phyloP scores from a whole-genome alignment of 53 echinoderm and acorn worm genomes.

The Echinarachnius parma region DNA sequence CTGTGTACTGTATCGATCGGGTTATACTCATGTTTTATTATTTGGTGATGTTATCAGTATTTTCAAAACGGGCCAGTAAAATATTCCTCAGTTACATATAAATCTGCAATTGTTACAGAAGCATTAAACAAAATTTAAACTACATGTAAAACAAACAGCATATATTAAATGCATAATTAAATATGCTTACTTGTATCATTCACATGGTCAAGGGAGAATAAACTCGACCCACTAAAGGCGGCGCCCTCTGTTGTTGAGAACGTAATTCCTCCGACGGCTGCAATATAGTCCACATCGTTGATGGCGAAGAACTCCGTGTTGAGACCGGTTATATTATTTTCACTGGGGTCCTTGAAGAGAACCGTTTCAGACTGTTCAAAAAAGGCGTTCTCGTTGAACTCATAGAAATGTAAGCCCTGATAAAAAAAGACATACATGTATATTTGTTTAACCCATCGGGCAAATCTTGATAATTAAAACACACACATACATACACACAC shows the following conservation, averaged over 20 bases:
- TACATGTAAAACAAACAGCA: too few species aligned
- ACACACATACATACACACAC: background rate
- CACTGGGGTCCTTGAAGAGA: constrained; percentile 3
- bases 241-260: constrained; percentile 23
- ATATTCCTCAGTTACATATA: too few species aligned
- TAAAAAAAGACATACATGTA: background rate
- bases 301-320: constrained; percentile 10
- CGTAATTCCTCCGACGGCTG: background rate
- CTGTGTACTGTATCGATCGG: too few species aligned
- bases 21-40: too few species aligned
- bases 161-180: too few species aligned
- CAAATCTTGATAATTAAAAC: background rate
- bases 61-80: too few species aligned
- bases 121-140: too few species aligned
- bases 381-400: constrained; percentile 38
- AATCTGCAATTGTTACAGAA: too few species aligned
- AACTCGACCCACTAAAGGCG: constrained; percentile 4
- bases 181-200: constrained; percentile 21
- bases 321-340: background rate
- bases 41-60: too few species aligned
- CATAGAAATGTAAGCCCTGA: constrained; percentile 48
- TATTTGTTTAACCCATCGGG: background rate
- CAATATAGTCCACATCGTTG: constrained; percentile 12
- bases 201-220: constrained; percentile 29
- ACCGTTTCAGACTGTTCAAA: constrained; percentile 36